Evolutionary conservation across 1,140 invertebrate species (phyloP).

Genomic region (Dreissena polymorpha): DNA sequence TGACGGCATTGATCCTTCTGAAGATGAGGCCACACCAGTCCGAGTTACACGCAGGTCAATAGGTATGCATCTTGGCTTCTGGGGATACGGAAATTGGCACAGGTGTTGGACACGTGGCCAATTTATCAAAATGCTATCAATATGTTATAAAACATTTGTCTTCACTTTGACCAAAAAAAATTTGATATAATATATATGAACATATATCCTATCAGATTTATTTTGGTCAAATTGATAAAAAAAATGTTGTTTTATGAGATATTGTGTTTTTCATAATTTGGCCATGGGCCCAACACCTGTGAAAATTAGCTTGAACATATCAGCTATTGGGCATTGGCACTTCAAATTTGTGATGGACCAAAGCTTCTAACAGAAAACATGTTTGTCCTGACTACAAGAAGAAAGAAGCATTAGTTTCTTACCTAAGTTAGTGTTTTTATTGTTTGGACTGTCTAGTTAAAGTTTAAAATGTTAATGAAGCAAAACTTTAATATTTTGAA

Average conservation of each 20-base stretch:
- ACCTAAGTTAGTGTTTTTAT: not conserved
- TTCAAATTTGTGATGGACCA: no score
- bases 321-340: no score
- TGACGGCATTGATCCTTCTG: no score
- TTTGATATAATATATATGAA: not conserved
- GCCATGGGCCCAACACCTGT: not conserved
- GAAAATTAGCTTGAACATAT: not conserved
- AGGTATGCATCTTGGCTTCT: slow-evolving; percentile 45
- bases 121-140: no score
- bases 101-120: not conserved
- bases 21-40: slow-evolving; percentile 37
- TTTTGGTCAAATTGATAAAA: not conserved
- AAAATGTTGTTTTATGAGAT: not conserved
- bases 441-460: no score
- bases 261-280: not conserved
- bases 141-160: no score
- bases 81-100: not conserved
- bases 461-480: not conserved
- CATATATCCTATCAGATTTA: not conserved
- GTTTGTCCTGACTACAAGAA: not conserved
- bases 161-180: not conserved
- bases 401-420: not conserved
- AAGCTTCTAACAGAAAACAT: not conserved
- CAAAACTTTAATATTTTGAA: not conserved
- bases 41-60: slow-evolving; percentile 58